Evolutionary conservation across 37 sponge, comb jelly and placozoan species (phyloP), one percentile per base, ranked within the genome.

Genomic region (Lycopodina hypogea): DNA sequence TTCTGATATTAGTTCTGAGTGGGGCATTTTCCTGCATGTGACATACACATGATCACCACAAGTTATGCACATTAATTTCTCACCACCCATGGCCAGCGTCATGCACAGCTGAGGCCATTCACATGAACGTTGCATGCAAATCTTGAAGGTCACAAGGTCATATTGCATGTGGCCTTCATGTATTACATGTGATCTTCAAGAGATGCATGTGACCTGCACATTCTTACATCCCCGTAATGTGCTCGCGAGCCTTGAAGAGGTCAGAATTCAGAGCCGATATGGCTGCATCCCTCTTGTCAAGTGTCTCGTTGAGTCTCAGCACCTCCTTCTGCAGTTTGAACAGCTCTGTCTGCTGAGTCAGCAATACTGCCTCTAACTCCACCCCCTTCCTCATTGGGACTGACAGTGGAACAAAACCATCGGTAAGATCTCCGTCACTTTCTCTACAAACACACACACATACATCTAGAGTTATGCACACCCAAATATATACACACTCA

Each of bases 181-280:
- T 45, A 45, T 9, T 45, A 45, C 8, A 9, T 9, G 8, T 45
- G 9, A 9, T 9, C 48, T 9, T 12, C 9, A 9, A 12, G 48
- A 45, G 9, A 4, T 45, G 48, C 4, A 45, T 4, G 48, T 38
- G 36, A 3, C 15, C 39, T 45, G 52, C 1, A 71, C 51, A 24
- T 30, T 22, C 75, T 75, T 37, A 87, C 87, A 56, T 57, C 23
- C 69, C 69, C 1, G 75, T 45, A 28, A 87, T 23, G 3, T 75
- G 53, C 69, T 87, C 87, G 32, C 76, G 75, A 28, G 81, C 71
- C 7, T n/a, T 0, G 8, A 28, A 68, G 21, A 87, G 21, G 21
- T 80, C 82, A n/a, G 29, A 6, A 6, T 69, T 72, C 9, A 87
- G 87, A n/a, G 38, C 39, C 19, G 18, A 18, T 34, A 76, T 76